A percentile compares a stretch with the other conserved stretches of the same genome.
These are phyloP conservation scores for Diorhabda elongata DNA, from an alignment of 1,140 invertebrate species.

Conservation along the genomic window DNA sequence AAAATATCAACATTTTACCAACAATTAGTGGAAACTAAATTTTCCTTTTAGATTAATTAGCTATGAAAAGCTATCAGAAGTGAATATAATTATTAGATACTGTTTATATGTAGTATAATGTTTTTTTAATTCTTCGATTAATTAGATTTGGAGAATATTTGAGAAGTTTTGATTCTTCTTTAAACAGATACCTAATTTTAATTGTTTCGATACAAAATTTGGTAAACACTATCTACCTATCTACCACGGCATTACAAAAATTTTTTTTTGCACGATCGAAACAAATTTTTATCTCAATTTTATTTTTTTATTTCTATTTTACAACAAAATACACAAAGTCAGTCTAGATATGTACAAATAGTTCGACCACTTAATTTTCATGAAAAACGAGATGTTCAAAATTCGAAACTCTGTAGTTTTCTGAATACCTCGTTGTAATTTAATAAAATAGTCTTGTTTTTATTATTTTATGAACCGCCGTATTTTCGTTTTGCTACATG, in stretches of 20 bases:
- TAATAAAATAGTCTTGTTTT: conserved; percentile 24
- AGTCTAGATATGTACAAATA: conserved; percentile 41
- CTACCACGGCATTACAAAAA: conserved; percentile 19
- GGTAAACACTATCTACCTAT: conserved; percentile 15
- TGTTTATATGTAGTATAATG: too few species aligned
- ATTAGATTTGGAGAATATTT: too few species aligned
- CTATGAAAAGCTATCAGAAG: too few species aligned
- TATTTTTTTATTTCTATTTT: conserved; percentile 27
- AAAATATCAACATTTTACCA: too few species aligned
- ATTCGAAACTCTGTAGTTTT: conserved; percentile 1
- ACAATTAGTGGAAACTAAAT: too few species aligned
- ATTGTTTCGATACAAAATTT: conserved; percentile 17
- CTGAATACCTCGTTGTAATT: background rate
- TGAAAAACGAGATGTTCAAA: background rate
- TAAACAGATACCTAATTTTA: background rate
- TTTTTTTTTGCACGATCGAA: conserved; percentile 30
- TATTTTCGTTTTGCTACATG: too few species aligned
- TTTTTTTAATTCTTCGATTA: too few species aligned
- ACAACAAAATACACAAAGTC: conserved; percentile 41
- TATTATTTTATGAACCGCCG: conserved; percentile 2
- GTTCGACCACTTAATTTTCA: conserved; percentile 26
- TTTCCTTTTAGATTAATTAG: too few species aligned
- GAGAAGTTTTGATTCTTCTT: background rate
- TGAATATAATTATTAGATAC: too few species aligned
- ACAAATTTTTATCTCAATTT: conserved; percentile 18